These are phyloP conservation scores for Sinotaia quadrata DNA, from an alignment of 2,888 invertebrate species.

Conservation along the genomic window DNA sequence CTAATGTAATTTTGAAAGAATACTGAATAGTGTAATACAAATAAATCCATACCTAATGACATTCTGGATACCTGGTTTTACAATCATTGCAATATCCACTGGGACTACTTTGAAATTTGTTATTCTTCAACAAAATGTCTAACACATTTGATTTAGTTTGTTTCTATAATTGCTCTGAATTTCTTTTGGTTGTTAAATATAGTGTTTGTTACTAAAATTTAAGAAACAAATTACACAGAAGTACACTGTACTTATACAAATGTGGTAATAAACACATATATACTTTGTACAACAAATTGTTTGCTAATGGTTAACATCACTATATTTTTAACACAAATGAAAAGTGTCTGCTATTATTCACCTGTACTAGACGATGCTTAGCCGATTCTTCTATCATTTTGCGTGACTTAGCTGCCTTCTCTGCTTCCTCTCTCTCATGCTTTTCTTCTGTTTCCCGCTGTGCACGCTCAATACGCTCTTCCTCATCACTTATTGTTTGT, in stretches of 20 bases:
- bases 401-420: slow-evolving; percentile 57
- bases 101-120: too few species aligned
- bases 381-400: slow-evolving; percentile 57
- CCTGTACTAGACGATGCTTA: slow-evolving; percentile 65
- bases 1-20: too few species aligned
- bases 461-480: slow-evolving; percentile 64
- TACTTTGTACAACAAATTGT: neutral
- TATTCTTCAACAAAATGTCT: too few species aligned
- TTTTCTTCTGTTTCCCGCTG: slow-evolving; percentile 67
- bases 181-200: too few species aligned
- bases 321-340: neutral
- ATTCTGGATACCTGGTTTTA: too few species aligned
- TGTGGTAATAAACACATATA: neutral
- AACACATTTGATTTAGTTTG: too few species aligned
- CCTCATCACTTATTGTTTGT: slow-evolving; percentile 68
- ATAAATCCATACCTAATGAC: too few species aligned
- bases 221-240: too few species aligned
- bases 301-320: neutral
- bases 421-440: slow-evolving; percentile 59
- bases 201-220: too few species aligned
- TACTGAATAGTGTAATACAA: too few species aligned
- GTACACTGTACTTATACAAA: neutral
- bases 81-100: too few species aligned
- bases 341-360: slow-evolving; percentile 32
- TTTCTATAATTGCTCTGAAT: too few species aligned